phyloP scores from a whole-genome alignment of 2,797 vertebrate species.

The Micrastur ruficollis region DNA sequence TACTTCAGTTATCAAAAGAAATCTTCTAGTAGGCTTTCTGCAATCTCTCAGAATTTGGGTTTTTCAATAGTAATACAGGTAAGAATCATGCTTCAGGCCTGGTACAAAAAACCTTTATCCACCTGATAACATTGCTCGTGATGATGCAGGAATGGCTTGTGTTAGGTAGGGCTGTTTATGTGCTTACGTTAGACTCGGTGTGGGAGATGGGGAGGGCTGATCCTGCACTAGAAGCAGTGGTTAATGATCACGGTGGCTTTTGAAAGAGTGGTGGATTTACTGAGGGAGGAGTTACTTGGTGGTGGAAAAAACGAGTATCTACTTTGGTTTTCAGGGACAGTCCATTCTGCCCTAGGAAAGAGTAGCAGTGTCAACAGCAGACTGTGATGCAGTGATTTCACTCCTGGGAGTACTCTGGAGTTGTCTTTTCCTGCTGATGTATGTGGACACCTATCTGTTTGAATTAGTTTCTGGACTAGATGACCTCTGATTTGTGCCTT shows the following conservation, averaged over 20 bases:
- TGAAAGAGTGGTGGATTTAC: not conserved
- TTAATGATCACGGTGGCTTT: not conserved
- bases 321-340: not conserved
- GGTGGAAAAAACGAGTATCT: not conserved
- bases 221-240: not conserved
- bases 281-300: not conserved
- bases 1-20: not conserved
- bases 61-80: not conserved
- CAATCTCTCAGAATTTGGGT: not conserved
- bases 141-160: not conserved
- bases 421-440: not conserved
- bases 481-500: not conserved
- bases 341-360: not conserved
- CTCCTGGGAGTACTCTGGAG: not conserved
- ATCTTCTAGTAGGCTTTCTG: not conserved
- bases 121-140: not conserved
- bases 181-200: not conserved
- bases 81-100: not conserved
- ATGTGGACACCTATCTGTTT: not conserved
- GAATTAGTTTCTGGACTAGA: not conserved
- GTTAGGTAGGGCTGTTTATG: not conserved
- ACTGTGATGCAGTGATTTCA: not conserved
- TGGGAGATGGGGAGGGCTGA: not conserved
- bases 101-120: not conserved
- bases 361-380: not conserved